Conservation (phyloP, 2,113 vertebrate genomes). For the Bombycilla garrulus region DNA sequence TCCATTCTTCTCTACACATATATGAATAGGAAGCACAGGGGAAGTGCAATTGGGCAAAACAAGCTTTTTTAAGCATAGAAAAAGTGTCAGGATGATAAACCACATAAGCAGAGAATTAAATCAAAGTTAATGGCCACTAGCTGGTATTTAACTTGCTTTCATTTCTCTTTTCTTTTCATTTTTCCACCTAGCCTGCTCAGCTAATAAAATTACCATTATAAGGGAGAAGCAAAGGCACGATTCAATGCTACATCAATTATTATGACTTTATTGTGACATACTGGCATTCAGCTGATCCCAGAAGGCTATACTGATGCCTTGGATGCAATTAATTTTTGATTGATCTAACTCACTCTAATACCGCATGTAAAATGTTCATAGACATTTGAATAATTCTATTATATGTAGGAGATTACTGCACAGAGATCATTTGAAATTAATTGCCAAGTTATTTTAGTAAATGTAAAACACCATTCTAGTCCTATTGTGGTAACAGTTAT, state of each 20-base stretch:
- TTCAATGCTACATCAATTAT: conserved; percentile 67
- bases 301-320: conserved; percentile 45
- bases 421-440: conserved; percentile 68
- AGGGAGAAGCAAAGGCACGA: conserved; percentile 45
- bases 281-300: conserved; percentile 57
- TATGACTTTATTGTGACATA: conserved; percentile 67
- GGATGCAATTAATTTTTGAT: conserved; percentile 68
- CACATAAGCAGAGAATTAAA: conserved; percentile 36
- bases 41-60: conserved; percentile 30
- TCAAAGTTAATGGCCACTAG: conserved; percentile 53
- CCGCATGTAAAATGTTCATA: conserved; percentile 43
- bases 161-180: conserved; percentile 54
- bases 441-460: conserved; percentile 55
- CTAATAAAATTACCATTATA: conserved; percentile 53
- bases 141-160: conserved; percentile 61
- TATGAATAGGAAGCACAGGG: not conserved
- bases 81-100: conserved; percentile 46
- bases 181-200: conserved; percentile 38
- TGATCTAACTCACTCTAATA: conserved; percentile 61
- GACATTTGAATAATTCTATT: conserved; percentile 67
- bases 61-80: conserved; percentile 6
- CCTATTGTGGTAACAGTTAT: conserved; percentile 45
- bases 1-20: not conserved
- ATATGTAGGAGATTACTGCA: conserved; percentile 41
- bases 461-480: conserved; percentile 42